Base-by-base conservation (phyloP, 2,888 invertebrate genomes). In the Cataglyphis livida region DNA sequence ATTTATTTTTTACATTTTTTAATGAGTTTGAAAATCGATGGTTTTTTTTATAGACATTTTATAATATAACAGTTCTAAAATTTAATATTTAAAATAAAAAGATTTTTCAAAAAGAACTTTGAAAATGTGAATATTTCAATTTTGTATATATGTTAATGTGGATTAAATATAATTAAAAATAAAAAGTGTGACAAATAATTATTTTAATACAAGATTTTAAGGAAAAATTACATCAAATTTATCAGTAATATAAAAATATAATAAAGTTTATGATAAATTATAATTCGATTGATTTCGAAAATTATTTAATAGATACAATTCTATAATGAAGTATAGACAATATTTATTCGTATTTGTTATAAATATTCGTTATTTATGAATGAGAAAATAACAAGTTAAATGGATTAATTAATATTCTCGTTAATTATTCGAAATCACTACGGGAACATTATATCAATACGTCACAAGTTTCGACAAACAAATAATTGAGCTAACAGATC, bases 401-500 rank as follows among this genome's bases (percentile, higher is more conserved):
- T 21, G 64, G 21, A 41, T 64, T 38, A 38, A 65, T 25, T 38
- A 38, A 41, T 10, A 10, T 21, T 65, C 5, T 38, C 21, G 21
- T 65, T 21, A 21, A 21, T 21, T 41, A 65, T 65, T 21, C 64
- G 21, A 38, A 65, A 38, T 38, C 28, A 65, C 7, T 21, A 38
- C 15, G 6, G 12, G 21, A 25, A 64, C 21, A 41, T 15, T 21
- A 38, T 21, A 65, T 15, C 21, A 12, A 6, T 74, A 28, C 25
- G 48, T 66, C 21, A 71, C 35, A 44, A 59, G n/a, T 32, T 65
- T 51, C 12, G 18, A 25, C 35, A 12, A n/a, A 32, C 15, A 59
- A 41, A 66, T 66, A 75, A 75, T 75, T 51, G 21, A 73, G 38
- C n/a, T 41, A 73, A 59, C n/a, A 38, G 21, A 73, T 28, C n/a